Conservation (phyloP, 2,113 vertebrate genomes). For the Saguinus midas region DNA sequence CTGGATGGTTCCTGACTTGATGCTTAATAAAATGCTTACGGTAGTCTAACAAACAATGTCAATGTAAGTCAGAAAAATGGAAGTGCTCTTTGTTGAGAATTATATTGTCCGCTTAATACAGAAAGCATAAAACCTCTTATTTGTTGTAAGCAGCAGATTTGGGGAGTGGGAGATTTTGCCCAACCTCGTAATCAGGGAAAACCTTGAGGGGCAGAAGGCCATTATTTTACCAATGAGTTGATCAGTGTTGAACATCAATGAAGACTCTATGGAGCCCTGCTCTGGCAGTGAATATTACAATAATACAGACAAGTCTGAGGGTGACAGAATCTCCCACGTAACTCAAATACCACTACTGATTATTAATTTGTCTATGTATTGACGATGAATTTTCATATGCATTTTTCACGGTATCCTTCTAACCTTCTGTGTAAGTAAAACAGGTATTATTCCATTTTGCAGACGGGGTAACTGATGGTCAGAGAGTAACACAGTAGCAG, state of each 20-base stretch:
- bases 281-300: neutral
- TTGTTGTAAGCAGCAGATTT: neutral
- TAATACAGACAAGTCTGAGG: neutral
- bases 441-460: neutral
- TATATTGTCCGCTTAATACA: neutral
- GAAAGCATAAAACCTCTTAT: neutral
- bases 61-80: neutral
- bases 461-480: too few relatives aligned
- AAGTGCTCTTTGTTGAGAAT: neutral
- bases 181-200: neutral
- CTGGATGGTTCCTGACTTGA: neutral
- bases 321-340: neutral
- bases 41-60: neutral
- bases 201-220: too few relatives aligned
- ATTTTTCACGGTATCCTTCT: neutral
- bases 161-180: too few relatives aligned
- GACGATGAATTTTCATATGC: neutral
- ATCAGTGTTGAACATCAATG: neutral
- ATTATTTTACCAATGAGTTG: neutral
- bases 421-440: neutral
- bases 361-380: neutral
- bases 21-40: neutral
- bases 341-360: neutral
- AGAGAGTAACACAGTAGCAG: neutral
- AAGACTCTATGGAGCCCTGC: neutral